These are phyloP conservation scores for Drosophila mayaguana DNA, from an alignment of 2,888 invertebrate species.

Conservation along the genomic window DNA sequence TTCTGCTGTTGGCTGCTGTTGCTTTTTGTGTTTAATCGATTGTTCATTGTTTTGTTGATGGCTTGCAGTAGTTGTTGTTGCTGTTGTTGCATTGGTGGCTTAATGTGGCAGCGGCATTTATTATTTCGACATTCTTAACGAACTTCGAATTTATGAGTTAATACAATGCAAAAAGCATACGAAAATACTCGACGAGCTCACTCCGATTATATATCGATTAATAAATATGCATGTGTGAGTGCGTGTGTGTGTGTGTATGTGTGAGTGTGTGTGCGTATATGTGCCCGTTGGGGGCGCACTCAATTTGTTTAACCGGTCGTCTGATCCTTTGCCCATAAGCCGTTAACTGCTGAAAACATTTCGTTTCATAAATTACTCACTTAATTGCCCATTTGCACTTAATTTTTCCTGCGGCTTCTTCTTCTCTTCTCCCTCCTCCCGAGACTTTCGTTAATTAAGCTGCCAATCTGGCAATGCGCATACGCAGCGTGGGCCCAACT, in stretches of 20 bases:
- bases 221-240: constrained; percentile 2
- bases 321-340: constrained; percentile 50
- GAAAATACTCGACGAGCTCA: constrained; percentile 35
- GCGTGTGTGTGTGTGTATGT: not conserved
- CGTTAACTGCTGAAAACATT: constrained; percentile 59
- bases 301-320: constrained; percentile 70
- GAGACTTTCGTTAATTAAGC: constrained; percentile 67
- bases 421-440: constrained; percentile 33
- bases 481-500: constrained; percentile 69
- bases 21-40: constrained; percentile 79
- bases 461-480: constrained; percentile 59
- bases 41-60: constrained; percentile 77
- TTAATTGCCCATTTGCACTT: constrained; percentile 80
- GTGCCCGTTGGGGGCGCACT: constrained; percentile 31
- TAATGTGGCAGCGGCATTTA: constrained; percentile 80
- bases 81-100: constrained; percentile 48
- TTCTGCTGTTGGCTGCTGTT: constrained; percentile 63
- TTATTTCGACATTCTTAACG: constrained; percentile 83
- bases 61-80: constrained; percentile 49
- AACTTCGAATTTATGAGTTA: constrained; percentile 82
- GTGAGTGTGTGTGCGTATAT: not conserved
- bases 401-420: constrained; percentile 66
- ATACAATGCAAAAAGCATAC: constrained; percentile 68
- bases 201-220: constrained; percentile 23
- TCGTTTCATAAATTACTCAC: constrained; percentile 70